Evolutionary conservation across 30 jellyfish, hydroid and myxozoan genomes (phyloP).

Genomic region (Mastigias papua): DNA sequence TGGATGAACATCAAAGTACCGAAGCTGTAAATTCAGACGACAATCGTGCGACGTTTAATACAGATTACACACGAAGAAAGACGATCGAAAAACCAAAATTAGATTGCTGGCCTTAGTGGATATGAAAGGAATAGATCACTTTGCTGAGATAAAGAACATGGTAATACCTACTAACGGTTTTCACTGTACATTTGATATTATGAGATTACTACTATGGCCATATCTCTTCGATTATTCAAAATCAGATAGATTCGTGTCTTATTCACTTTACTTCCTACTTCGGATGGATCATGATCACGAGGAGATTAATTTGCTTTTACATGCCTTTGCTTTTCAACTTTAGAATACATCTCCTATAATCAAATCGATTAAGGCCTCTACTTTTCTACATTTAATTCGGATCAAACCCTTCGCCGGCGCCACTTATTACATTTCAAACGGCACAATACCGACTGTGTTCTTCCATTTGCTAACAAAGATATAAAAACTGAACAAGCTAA

Average conservation of each 20-base stretch:
- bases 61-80: background rate
- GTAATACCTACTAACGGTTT: background rate
- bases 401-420: background rate
- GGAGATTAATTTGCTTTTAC: background rate
- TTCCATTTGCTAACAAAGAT: background rate
- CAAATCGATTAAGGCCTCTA: background rate
- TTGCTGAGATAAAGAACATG: background rate
- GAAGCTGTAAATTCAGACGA: background rate
- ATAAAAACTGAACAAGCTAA: too few species aligned
- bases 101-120: conserved; percentile 13
- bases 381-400: background rate
- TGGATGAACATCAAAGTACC: background rate
- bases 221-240: background rate
- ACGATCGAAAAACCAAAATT: conserved; percentile 2
- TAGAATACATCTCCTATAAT: background rate
- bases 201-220: background rate
- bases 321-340: background rate
- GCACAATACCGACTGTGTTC: background rate
- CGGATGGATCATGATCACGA: background rate
- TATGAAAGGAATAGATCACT: background rate
- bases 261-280: background rate
- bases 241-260: background rate
- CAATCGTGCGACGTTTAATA: background rate
- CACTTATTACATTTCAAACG: background rate
- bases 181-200: background rate